Percentiles rank a stretch among this genome's conserved stretches.
phyloP scores from a whole-genome alignment of 2,888 invertebrate species.

The Morpho achilles region DNA sequence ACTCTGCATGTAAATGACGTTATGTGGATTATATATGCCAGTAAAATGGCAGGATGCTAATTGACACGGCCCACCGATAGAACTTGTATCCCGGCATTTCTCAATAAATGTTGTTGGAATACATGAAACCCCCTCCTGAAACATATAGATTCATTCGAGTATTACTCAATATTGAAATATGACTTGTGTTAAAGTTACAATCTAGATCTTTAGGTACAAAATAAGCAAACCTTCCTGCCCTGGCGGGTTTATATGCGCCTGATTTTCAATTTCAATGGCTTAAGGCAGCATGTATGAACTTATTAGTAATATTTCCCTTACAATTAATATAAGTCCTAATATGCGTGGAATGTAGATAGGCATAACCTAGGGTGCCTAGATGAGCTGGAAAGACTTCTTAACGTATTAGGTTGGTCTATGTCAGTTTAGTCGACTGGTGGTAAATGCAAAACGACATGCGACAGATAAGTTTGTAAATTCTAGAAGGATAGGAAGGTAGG shows the following conservation, averaged over 20 bases:
- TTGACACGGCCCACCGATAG: conserved; percentile 40
- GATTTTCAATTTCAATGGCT: too few species aligned
- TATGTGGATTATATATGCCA: conserved; percentile 76
- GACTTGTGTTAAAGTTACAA: neutral
- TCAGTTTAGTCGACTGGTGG: too few species aligned
- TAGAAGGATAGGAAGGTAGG: too few species aligned
- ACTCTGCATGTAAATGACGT: conserved; percentile 71
- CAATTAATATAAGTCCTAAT: too few species aligned
- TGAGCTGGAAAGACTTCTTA: too few species aligned
- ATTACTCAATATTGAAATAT: neutral
- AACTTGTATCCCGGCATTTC: conserved; percentile 54
- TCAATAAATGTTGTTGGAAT: conserved; percentile 74
- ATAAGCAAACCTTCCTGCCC: neutral
- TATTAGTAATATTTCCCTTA: too few species aligned
- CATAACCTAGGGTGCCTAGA: too few species aligned
- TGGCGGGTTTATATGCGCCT: neutral
- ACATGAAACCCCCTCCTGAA: conserved; percentile 65
- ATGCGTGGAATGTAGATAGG: too few species aligned
- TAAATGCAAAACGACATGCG: too few species aligned
- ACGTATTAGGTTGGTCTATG: too few species aligned
- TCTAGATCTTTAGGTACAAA: neutral
- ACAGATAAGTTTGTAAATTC: too few species aligned
- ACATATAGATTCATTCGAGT: neutral
- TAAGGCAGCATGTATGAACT: too few species aligned
- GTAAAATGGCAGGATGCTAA: conserved; percentile 82